Evolutionary conservation across 1,140 invertebrate species (phyloP).

Genomic region (Dinoponera quadriceps): DNA sequence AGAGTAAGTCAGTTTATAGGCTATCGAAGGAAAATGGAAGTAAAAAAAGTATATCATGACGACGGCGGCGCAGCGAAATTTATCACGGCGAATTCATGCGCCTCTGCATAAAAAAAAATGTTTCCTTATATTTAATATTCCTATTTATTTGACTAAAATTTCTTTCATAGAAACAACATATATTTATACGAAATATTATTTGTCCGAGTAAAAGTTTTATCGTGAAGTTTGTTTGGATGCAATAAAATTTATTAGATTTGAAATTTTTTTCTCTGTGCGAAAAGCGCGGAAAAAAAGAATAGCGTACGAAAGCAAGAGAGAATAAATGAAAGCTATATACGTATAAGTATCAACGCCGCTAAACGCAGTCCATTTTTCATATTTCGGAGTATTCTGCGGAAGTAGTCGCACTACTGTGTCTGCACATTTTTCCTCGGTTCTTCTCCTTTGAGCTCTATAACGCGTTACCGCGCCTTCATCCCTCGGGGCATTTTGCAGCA

Average conservation of each 20-base stretch:
- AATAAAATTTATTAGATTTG: too few species aligned
- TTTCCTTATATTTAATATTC: too few species aligned
- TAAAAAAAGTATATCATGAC: constrained; percentile 8
- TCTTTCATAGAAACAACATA: too few species aligned
- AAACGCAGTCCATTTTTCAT: constrained; percentile 41
- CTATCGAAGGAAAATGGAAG: constrained; percentile 23
- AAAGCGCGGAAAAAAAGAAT: not conserved
- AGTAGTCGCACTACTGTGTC: constrained; percentile 49
- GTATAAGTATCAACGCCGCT: constrained; percentile 4
- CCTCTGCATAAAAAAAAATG: too few species aligned
- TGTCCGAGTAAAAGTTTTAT: too few species aligned
- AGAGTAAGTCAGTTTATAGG: constrained; percentile 41
- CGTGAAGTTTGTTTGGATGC: too few species aligned
- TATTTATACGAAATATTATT: too few species aligned
- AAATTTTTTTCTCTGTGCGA: too few species aligned
- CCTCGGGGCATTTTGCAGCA: constrained; percentile 44
- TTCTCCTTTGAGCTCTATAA: constrained; percentile 52
- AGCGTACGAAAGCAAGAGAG: not conserved
- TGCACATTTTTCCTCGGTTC: constrained; percentile 22
- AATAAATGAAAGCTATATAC: not conserved
- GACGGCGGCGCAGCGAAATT: not conserved
- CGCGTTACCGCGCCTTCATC: constrained; percentile 45
- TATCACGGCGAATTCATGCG: not conserved
- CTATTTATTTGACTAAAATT: too few species aligned
- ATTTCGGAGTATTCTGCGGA: constrained; percentile 23